These are phyloP conservation scores for Campoletis raptor DNA, from an alignment of 2,888 invertebrate species.

Conservation along the genomic window DNA sequence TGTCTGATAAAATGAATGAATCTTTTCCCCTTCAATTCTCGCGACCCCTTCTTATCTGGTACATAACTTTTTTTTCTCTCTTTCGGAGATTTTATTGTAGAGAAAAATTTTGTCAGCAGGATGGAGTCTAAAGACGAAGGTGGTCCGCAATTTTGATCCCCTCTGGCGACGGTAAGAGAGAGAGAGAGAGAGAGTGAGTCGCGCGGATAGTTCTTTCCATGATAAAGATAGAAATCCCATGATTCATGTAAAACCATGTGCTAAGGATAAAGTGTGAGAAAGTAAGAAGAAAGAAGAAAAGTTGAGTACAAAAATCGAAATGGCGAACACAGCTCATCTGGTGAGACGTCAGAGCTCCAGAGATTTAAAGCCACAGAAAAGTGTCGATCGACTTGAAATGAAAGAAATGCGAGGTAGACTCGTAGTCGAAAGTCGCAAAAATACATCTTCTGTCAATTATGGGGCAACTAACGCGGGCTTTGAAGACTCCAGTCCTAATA, in stretches of 20 bases:
- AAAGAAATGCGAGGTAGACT: conserved; percentile 93
- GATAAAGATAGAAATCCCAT: conserved; percentile 6
- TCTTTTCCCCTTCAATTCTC: not conserved
- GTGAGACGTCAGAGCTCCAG: conserved; percentile 95
- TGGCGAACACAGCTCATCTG: conserved; percentile 96
- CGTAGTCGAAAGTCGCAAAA: conserved; percentile 89
- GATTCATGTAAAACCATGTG: conserved; percentile 12
- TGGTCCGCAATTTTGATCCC: conserved; percentile 69
- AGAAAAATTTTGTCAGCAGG: conserved; percentile 71
- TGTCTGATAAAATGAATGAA: not conserved
- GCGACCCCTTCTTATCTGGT: not conserved
- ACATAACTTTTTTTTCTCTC: not conserved
- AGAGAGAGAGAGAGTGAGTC: conserved; percentile 43
- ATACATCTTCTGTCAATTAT: conserved; percentile 88
- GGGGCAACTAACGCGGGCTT: conserved; percentile 96
- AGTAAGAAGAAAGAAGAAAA: conserved; percentile 34
- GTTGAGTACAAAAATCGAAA: conserved; percentile 82
- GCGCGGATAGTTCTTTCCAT: not conserved
- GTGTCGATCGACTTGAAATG: conserved; percentile 94
- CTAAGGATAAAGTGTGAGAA: conserved; percentile 17
- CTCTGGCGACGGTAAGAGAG: conserved; percentile 64
- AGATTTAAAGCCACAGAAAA: conserved; percentile 92
- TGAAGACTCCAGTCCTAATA: conserved; percentile 87
- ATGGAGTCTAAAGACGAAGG: conserved; percentile 79
- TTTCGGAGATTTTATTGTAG: conserved; percentile 3